Conservation (phyloP, 2,113 vertebrate species). For the Anser brachyrhynchus region DNA sequence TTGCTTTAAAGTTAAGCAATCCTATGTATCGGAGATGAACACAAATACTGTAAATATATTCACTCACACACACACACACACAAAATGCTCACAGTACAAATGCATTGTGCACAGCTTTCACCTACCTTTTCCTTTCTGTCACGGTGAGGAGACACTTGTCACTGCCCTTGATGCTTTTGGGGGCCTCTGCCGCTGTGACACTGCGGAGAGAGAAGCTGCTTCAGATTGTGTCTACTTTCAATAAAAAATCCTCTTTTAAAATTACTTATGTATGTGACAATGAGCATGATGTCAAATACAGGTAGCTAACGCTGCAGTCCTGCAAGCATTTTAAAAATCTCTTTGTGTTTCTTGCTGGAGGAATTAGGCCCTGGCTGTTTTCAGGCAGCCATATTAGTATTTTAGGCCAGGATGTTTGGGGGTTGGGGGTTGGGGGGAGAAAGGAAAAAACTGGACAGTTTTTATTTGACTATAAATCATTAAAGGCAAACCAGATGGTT, state of each 20-base stretch:
- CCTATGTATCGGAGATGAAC: not conserved
- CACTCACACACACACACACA: not conserved
- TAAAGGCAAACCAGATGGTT: conserved; percentile 71
- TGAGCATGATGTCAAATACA: not conserved
- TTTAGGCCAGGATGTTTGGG: not conserved
- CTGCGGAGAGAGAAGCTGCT: fast-evolving
- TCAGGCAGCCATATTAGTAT: not conserved
- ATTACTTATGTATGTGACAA: not conserved
- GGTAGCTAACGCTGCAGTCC: not conserved
- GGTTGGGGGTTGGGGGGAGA: not conserved
- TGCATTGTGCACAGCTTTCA: not conserved
- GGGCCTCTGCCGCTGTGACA: not conserved
- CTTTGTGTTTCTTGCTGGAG: not conserved
- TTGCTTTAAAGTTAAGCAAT: not conserved
- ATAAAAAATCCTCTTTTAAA: not conserved
- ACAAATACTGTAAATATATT: not conserved
- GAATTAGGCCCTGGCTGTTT: not conserved
- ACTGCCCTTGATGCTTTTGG: not conserved
- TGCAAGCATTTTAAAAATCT: not conserved
- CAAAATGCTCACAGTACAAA: fast-evolving
- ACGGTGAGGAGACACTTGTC: not conserved
- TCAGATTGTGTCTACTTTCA: not conserved
- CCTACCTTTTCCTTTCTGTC: not conserved
- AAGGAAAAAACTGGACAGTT: not conserved
- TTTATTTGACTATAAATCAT: conserved; percentile 59